These are phyloP conservation scores for Drosophila nigritarsus DNA, from an alignment of 2,888 invertebrate species.

Conservation along the genomic window DNA sequence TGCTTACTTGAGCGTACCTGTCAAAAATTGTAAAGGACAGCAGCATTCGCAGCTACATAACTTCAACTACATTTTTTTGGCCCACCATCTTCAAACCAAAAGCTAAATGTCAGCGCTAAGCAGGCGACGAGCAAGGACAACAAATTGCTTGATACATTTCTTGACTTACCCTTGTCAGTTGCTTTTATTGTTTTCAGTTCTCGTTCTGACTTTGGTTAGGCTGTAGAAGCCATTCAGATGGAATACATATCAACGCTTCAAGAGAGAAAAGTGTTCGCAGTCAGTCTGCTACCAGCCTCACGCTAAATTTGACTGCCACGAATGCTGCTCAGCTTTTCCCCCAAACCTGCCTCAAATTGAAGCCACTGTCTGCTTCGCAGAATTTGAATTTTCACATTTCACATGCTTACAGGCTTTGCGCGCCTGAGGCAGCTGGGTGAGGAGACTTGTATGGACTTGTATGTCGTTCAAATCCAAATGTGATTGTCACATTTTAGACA, in stretches of 20 bases:
- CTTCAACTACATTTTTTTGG: neutral
- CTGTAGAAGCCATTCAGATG: slow-evolving; percentile 32
- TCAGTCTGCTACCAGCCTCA: slow-evolving; percentile 19
- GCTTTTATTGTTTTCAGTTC: slow-evolving; percentile 8
- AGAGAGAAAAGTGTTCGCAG: neutral
- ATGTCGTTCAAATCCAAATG: slow-evolving; percentile 16
- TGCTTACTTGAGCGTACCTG: slow-evolving; percentile 22
- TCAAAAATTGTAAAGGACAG: slow-evolving; percentile 15
- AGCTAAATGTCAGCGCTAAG: slow-evolving; percentile 34
- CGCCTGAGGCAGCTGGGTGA: neutral
- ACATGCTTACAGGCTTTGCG: slow-evolving; percentile 14
- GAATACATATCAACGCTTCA: slow-evolving; percentile 21
- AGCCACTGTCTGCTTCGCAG: neutral
- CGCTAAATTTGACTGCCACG: slow-evolving; percentile 39
- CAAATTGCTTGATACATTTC: slow-evolving; percentile 47
- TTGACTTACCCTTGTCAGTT: slow-evolving; percentile 40
- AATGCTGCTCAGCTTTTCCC: neutral
- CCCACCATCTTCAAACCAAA: neutral
- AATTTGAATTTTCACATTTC: slow-evolving; percentile 5
- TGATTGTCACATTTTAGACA: slow-evolving; percentile 38
- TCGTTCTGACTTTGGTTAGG: slow-evolving; percentile 17
- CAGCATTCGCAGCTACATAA: slow-evolving; percentile 8
- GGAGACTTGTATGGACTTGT: slow-evolving; percentile 25
- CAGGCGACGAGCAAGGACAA: slow-evolving; percentile 21
- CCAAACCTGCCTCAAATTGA: neutral